phyloP scores from a whole-genome alignment of 2,113 vertebrate genomes.

The Equus quagga region DNA sequence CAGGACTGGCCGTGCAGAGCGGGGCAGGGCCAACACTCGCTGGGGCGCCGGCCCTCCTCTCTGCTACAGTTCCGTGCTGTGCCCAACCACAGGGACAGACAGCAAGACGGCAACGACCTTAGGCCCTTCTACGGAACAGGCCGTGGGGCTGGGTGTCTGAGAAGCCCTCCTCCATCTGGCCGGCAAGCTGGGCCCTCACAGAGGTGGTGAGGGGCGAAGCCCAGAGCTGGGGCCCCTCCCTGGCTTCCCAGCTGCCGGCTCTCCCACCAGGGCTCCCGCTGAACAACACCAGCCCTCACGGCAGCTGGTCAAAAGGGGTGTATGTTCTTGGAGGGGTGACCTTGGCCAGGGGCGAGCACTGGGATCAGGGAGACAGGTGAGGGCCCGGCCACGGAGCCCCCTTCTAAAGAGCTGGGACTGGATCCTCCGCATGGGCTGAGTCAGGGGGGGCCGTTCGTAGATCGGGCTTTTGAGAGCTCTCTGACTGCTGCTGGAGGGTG shows the following conservation, averaged over 20 bases:
- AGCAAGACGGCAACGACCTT: neutral
- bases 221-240: neutral
- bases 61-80: neutral
- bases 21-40: neutral
- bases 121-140: neutral
- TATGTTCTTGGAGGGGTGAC: neutral
- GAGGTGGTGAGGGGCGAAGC: neutral
- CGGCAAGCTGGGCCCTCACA: neutral
- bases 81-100: neutral
- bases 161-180: neutral
- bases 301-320: neutral
- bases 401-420: slow-evolving; percentile 3
- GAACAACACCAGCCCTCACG: neutral
- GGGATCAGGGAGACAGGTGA: neutral
- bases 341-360: neutral
- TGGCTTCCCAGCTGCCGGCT: neutral
- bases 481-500: neutral
- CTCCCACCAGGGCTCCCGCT: neutral
- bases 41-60: neutral
- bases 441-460: neutral
- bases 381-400: neutral
- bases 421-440: neutral
- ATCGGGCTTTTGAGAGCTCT: neutral
- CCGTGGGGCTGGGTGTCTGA: neutral
- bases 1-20: neutral